Evolutionary conservation across 2,888 invertebrate species (phyloP).

Genomic region (Caenorhabditis sp.): DNA sequence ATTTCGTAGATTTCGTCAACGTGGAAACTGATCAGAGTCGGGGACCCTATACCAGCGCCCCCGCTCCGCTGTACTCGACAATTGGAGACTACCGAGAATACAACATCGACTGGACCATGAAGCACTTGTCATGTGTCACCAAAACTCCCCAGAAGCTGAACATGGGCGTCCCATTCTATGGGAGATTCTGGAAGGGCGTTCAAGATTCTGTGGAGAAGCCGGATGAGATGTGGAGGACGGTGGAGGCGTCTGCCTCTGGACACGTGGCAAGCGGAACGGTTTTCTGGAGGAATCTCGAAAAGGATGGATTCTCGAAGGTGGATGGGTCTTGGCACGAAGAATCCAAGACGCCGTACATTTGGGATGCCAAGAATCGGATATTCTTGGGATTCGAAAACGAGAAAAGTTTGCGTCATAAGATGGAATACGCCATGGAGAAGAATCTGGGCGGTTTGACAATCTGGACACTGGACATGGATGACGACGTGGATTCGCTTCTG

Average conservation of each 20-base stretch:
- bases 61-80: background rate
- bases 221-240: slow-evolving; percentile 19
- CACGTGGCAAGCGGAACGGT: background rate
- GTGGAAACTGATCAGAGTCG: slow-evolving; percentile 5
- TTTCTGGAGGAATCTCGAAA: slow-evolving; percentile 25
- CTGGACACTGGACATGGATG: slow-evolving; percentile 33
- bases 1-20: slow-evolving; percentile 14
- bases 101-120: slow-evolving; percentile 26
- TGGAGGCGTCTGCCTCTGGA: background rate
- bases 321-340: slow-evolving; percentile 7
- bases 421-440: slow-evolving; percentile 8
- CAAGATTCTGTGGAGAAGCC: slow-evolving; percentile 5
- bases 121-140: slow-evolving; percentile 1
- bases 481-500: slow-evolving; percentile 26
- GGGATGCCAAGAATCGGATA: slow-evolving; percentile 6
- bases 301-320: background rate
- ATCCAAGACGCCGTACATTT: slow-evolving; percentile 19
- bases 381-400: slow-evolving; percentile 26
- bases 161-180: slow-evolving; percentile 23
- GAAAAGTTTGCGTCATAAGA: slow-evolving; percentile 16
- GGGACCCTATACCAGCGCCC: background rate
- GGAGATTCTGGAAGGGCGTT: slow-evolving; percentile 28
- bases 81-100: slow-evolving; percentile 12
- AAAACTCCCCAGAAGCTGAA: background rate
- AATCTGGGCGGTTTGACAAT: slow-evolving; percentile 14